phyloP scores from a whole-genome alignment of 2,888 invertebrate species.

The Hydrotaea cyrtoneurina region DNA sequence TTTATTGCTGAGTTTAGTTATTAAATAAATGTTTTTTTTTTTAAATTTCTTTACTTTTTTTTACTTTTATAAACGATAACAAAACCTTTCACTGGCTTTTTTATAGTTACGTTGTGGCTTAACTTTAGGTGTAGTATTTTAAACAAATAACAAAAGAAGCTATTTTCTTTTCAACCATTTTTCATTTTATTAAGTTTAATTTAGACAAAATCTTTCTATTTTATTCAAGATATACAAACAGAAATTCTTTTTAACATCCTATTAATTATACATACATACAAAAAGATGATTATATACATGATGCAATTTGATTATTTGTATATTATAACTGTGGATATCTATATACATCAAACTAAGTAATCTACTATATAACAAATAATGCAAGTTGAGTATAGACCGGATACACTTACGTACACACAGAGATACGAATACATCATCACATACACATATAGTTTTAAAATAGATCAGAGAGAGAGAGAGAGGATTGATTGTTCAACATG shows the following conservation, averaged over 20 bases:
- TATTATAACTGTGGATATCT: constrained; percentile 44
- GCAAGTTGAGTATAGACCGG: background rate
- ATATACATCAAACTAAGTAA: background rate
- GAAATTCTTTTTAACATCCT: constrained; percentile 1
- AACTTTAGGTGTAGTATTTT: constrained; percentile 56
- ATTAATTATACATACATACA: background rate
- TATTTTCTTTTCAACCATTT: constrained; percentile 9
- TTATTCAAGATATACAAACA: constrained; percentile 18
- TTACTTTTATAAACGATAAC: constrained; percentile 34
- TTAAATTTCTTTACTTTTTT: constrained; percentile 36
- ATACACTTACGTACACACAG: background rate
- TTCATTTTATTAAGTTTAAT: constrained; percentile 26
- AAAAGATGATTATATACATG: background rate
- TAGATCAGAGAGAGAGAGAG: constrained; percentile 1
- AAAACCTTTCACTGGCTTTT: constrained; percentile 50
- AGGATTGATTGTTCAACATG: background rate
- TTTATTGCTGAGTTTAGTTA: constrained; percentile 38
- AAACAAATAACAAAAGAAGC: constrained; percentile 43
- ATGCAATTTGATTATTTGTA: constrained; percentile 32
- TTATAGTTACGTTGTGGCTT: constrained; percentile 58
- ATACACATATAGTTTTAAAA: background rate
- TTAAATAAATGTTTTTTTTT: constrained; percentile 50
- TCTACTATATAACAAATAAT: constrained; percentile 10
- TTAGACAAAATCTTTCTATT: constrained; percentile 40
- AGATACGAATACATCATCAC: background rate